Conservation (phyloP, 1,140 invertebrate genomes). For the Dinothrombium tinctorium region DNA sequence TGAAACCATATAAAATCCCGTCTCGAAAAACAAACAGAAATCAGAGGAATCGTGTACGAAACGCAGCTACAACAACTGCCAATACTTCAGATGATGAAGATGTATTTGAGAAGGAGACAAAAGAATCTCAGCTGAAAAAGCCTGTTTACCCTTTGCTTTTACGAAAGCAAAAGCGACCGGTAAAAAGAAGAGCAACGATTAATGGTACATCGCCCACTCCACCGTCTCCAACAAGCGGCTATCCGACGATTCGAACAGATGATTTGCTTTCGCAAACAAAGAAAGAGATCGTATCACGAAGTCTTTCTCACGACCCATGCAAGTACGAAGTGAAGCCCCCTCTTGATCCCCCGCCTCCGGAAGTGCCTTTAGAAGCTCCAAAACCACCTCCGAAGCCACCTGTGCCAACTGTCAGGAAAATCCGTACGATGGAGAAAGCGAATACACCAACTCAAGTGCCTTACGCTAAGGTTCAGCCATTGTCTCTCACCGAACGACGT, state of each 20-base stretch:
- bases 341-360: too few relatives aligned
- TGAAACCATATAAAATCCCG: slow-evolving; percentile 14
- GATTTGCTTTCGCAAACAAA: too few relatives aligned
- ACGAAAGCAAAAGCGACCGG: too few relatives aligned
- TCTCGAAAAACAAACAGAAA: slow-evolving; percentile 8
- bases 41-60: neutral
- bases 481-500: too few relatives aligned
- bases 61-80: slow-evolving; percentile 3
- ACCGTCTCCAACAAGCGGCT: slow-evolving; percentile 40
- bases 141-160: too few relatives aligned
- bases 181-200: slow-evolving; percentile 56
- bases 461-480: slow-evolving; percentile 4
- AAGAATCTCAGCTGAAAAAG: too few relatives aligned
- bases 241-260: slow-evolving; percentile 36
- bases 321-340: too few relatives aligned
- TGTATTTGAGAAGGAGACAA: neutral
- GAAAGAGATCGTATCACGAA: neutral
- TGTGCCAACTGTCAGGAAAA: neutral
- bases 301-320: neutral
- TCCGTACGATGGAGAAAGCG: too few relatives aligned
- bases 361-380: too few relatives aligned
- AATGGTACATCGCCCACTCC: too few relatives aligned
- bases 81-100: neutral
- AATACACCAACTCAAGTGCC: slow-evolving; percentile 2
- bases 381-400: neutral